Conservation (phyloP, 1,140 invertebrate species). For the Riptortus pedestris region DNA sequence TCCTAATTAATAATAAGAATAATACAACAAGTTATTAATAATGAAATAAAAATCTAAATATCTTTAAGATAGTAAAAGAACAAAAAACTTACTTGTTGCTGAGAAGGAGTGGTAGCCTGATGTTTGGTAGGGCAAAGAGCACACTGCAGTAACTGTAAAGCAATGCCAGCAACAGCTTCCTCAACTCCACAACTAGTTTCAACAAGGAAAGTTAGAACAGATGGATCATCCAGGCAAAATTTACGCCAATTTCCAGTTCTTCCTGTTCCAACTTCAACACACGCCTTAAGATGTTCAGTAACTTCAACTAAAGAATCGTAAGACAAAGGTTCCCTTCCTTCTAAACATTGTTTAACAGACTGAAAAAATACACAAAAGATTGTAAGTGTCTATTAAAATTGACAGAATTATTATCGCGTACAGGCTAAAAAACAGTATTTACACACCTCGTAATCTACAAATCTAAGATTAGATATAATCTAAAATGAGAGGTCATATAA, state of each 20-base stretch:
- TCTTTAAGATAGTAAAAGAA: background rate
- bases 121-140: slow-evolving; percentile 55
- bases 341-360: slow-evolving; percentile 35
- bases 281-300: slow-evolving; percentile 90
- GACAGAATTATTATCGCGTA: no score
- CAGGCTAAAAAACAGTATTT: no score
- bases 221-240: slow-evolving; percentile 68
- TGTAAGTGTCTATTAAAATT: no score
- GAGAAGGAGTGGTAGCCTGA: no score
- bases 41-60: background rate
- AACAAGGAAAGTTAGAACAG: slow-evolving; percentile 68
- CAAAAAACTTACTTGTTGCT: background rate
- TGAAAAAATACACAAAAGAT: slow-evolving; percentile 35
- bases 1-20: no score
- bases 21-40: no score
- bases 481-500: no score
- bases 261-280: slow-evolving; percentile 80
- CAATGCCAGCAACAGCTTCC: slow-evolving; percentile 84
- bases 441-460: no score
- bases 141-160: slow-evolving; percentile 78
- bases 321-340: slow-evolving; percentile 34
- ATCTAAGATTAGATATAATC: no score
- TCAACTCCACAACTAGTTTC: slow-evolving; percentile 71
- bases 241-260: slow-evolving; percentile 93
- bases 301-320: slow-evolving; percentile 86